phyloP scores from a whole-genome alignment of 2,113 vertebrate genomes.

The Peromyscus maniculatus region DNA sequence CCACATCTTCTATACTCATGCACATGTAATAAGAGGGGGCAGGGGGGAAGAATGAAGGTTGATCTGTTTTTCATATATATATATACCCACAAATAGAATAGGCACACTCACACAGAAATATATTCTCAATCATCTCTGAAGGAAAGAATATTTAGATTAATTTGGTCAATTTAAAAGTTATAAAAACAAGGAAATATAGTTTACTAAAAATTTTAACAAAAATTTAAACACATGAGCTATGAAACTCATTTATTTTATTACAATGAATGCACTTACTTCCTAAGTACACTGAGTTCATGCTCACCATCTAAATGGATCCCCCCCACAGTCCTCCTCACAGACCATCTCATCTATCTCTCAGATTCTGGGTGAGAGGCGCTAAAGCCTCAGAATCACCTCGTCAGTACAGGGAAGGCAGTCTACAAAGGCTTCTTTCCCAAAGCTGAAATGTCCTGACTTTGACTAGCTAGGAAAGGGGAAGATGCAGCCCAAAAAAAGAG shows the following conservation, averaged over 20 bases:
- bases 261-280: neutral
- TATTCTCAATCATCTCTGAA: neutral
- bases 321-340: neutral
- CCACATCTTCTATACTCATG: neutral
- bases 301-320: neutral
- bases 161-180: neutral
- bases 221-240: neutral
- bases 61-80: too few relatives aligned
- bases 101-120: neutral
- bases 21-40: neutral
- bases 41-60: neutral
- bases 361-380: neutral
- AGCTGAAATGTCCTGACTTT: neutral
- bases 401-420: neutral
- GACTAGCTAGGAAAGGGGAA: neutral
- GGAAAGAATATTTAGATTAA: neutral
- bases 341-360: neutral
- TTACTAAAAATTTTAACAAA: neutral
- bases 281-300: neutral
- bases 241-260: neutral
- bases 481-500: neutral
- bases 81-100: neutral
- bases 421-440: neutral
- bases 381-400: neutral
- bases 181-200: neutral